These are phyloP conservation scores for Aspidiotus rigidus DNA, from an alignment of 2,888 invertebrate species.

Conservation along the genomic window DNA sequence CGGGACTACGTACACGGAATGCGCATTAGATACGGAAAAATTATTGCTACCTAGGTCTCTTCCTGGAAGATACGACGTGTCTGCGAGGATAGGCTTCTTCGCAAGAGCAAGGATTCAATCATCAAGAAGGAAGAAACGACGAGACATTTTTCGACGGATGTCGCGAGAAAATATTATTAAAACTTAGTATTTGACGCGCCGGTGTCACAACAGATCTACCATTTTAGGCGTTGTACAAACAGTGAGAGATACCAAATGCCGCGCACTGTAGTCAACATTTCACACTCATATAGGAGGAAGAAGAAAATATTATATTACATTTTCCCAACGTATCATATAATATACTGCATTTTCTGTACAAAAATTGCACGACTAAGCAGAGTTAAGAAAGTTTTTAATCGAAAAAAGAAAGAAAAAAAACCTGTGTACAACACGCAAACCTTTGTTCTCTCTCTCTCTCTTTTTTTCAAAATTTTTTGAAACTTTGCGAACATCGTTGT, in stretches of 20 bases:
- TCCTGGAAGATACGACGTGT: no score
- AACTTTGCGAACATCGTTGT: no score
- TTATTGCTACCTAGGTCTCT: not conserved
- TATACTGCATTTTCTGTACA: no score
- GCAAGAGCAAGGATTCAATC: no score
- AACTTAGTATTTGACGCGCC: constrained; percentile 6
- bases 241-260: not conserved
- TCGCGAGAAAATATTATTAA: not conserved
- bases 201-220: constrained; percentile 6
- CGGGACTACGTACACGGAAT: not conserved
- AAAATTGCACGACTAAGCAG: no score
- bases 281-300: not conserved
- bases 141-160: constrained; percentile 3
- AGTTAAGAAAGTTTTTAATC: no score
- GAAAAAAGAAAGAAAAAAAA: no score
- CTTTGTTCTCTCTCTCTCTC: not conserved
- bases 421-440: no score
- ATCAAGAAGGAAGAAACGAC: no score
- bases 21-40: not conserved
- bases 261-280: not conserved
- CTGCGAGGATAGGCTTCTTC: no score
- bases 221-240: not conserved
- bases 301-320: no score
- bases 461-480: not conserved
- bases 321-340: no score